Percentiles rank a stretch among this genome's conserved stretches.
These are phyloP conservation scores for Zaprionus kolodkinae DNA, from an alignment of 1,140 invertebrate species.

Conservation along the genomic window DNA sequence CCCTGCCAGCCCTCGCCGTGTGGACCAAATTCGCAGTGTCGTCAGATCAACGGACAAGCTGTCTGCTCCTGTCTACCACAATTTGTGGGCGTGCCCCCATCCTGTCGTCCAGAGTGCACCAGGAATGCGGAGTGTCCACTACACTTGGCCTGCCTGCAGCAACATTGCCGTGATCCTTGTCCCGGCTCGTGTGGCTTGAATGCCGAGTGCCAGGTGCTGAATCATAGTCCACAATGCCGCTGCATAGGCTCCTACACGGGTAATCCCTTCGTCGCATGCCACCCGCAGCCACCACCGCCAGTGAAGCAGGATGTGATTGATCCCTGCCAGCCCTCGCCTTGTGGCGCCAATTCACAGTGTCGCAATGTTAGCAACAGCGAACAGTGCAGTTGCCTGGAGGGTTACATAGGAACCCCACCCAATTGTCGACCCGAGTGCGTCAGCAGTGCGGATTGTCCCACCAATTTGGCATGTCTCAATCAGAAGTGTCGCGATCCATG, in stretches of 20 bases:
- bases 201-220: constrained; percentile 91
- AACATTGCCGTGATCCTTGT: constrained; percentile 87
- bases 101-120: constrained; percentile 87
- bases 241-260: constrained; percentile 89
- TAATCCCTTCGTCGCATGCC: constrained; percentile 90
- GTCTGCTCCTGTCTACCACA: constrained; percentile 85
- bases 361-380: constrained; percentile 87
- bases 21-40: constrained; percentile 86
- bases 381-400: constrained; percentile 88
- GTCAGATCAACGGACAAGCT: constrained; percentile 84
- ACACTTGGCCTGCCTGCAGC: constrained; percentile 85
- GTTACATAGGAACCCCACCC: constrained; percentile 87
- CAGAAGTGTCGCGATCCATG: constrained; percentile 87
- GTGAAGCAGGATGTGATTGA: constrained; percentile 82
- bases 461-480: constrained; percentile 85
- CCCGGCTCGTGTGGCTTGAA: constrained; percentile 87
- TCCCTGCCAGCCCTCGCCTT: constrained; percentile 90
- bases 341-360: constrained; percentile 90
- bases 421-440: constrained; percentile 87
- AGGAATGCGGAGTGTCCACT: constrained; percentile 86
- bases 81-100: constrained; percentile 85
- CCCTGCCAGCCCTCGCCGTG: constrained; percentile 86
- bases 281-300: constrained; percentile 86
- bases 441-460: constrained; percentile 86
- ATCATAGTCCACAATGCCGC: constrained; percentile 91